These are phyloP conservation scores for Alectura lathami DNA, from an alignment of 2,113 vertebrate genomes.

Conservation along the genomic window DNA sequence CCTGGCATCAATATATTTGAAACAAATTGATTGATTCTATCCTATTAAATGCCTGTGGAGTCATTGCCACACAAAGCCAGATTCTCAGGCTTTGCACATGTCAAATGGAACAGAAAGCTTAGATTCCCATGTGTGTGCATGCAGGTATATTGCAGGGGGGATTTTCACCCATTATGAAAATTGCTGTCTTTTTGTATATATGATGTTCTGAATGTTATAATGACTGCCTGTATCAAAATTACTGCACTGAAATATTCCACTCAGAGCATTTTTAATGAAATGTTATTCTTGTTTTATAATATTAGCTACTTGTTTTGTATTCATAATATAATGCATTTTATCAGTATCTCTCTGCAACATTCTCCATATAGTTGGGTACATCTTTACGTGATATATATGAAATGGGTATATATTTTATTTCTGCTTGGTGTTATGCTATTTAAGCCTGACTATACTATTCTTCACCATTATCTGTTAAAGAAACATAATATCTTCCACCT, in stretches of 20 bases:
- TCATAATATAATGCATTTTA: not conserved
- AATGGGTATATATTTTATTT: slow-evolving; percentile 48
- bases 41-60: not conserved
- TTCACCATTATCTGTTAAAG: slow-evolving; percentile 37
- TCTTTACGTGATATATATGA: slow-evolving; percentile 6
- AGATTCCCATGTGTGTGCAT: not conserved
- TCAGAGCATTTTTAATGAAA: not conserved
- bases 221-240: not conserved
- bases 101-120: not conserved
- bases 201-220: not conserved
- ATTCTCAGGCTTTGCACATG: not conserved
- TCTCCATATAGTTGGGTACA: not conserved
- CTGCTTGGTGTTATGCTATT: not conserved
- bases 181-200: not conserved
- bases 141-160: not conserved
- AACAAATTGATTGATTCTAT: not conserved
- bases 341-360: slow-evolving; percentile 9
- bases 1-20: not conserved
- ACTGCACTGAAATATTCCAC: not conserved
- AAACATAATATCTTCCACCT: not conserved
- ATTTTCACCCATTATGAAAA: not conserved
- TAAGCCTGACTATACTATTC: not conserved
- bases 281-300: not conserved
- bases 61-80: not conserved
- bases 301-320: not conserved